phyloP scores from a whole-genome alignment of 2,888 invertebrate genomes.

The Cephus runcator region DNA sequence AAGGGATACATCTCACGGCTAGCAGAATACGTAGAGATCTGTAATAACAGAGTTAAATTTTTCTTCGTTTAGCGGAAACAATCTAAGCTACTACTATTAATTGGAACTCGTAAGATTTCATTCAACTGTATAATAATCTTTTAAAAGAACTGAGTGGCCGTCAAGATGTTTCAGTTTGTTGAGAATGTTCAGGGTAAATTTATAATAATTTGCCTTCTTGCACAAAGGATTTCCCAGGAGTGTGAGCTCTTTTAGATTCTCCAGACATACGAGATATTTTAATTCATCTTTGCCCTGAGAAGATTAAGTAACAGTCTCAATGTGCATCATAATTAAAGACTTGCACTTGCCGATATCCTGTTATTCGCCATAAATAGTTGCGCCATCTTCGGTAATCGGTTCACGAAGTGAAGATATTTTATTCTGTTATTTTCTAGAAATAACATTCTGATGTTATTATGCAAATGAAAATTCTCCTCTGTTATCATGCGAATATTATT shows the following conservation, averaged over 20 bases:
- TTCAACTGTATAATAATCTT: slow-evolving; percentile 1
- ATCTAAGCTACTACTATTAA: not conserved
- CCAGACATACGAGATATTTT: slow-evolving; percentile 4
- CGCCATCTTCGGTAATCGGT: slow-evolving; percentile 27
- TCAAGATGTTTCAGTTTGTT: not conserved
- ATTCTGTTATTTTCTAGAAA: slow-evolving; percentile 41
- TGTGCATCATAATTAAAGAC: not conserved
- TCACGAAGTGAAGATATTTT: slow-evolving; percentile 29
- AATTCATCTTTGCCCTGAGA: not conserved
- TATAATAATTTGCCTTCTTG: slow-evolving; percentile 7
- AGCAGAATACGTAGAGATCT: not conserved
- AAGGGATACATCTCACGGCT: not conserved
- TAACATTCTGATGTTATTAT: slow-evolving; percentile 27
- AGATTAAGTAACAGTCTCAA: not conserved
- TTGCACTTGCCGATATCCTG: slow-evolving; percentile 31
- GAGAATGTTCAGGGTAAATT: not conserved
- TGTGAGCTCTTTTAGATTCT: slow-evolving; percentile 23
- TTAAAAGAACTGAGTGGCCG: not conserved
- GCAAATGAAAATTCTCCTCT: slow-evolving; percentile 23
- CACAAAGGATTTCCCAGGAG: slow-evolving; percentile 25
- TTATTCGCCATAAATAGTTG: slow-evolving; percentile 39
- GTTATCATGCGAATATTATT: slow-evolving; percentile 33
- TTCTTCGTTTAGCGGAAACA: not conserved
- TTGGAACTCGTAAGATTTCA: not conserved
- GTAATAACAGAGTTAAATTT: not conserved